Evolutionary conservation across 1,140 invertebrate genomes (phyloP).

Genomic region (Parapsyche elsis): DNA sequence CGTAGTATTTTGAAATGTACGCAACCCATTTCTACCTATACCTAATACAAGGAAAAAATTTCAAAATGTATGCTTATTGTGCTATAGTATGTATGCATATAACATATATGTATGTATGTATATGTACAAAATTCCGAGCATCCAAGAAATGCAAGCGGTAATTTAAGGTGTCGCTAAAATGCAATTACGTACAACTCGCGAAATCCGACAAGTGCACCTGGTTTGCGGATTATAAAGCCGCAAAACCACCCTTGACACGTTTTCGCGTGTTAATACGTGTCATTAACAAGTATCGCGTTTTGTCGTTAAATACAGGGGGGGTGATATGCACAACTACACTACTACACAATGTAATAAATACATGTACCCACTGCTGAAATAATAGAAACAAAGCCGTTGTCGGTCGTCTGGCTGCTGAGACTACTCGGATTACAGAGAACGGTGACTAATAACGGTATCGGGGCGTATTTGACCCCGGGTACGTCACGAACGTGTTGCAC

Average conservation of each 20-base stretch:
- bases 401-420: neutral
- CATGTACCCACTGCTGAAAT: neutral
- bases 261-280: slow-evolving; percentile 41
- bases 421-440: slow-evolving; percentile 12
- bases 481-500: slow-evolving; percentile 1
- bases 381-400: neutral
- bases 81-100: no score
- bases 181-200: slow-evolving; percentile 29
- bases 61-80: no score
- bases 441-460: slow-evolving; percentile 24
- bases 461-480: slow-evolving; percentile 8
- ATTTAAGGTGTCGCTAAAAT: slow-evolving; percentile 37
- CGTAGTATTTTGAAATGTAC: no score
- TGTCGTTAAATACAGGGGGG: neutral
- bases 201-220: slow-evolving; percentile 22
- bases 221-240: neutral
- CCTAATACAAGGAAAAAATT: no score
- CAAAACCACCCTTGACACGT: slow-evolving; percentile 41
- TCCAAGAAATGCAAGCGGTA: neutral
- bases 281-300: slow-evolving; percentile 40
- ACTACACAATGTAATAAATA: neutral
- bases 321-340: neutral
- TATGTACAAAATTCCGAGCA: no score
- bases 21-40: no score
- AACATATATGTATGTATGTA: no score